Evolutionary conservation across 2,797 vertebrate species (phyloP), one percentile per base, ranked within the genome.

Genomic region (Toxotes lorentzi): DNA sequence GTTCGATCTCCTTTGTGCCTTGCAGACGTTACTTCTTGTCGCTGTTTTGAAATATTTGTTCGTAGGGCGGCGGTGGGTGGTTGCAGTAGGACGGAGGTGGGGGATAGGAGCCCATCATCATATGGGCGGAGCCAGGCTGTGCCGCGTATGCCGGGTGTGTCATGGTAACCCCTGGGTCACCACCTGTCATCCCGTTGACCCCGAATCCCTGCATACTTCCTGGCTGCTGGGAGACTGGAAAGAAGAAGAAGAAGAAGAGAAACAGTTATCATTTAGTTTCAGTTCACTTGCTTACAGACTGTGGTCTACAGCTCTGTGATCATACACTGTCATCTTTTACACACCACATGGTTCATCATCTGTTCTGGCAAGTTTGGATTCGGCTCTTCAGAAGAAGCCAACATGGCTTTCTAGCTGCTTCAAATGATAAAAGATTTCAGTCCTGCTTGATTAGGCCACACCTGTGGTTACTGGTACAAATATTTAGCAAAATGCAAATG

Each of bases 11-110:
- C n/a, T 59, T 8, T 19, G 56, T 45, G 34, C 40, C 35, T 56
- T 21, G 54, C 19, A 0, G 64, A 9, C 1, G 7, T 79, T 91
- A 95, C 92, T 90, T 93, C 88, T 92, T 93, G 78, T 97, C 97
- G n/a, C 91, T 92, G 86, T 94, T 95, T 83, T 96, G 97, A 88
- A 97, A 96, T 81, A 99, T 96, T 91, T 98, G 97, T 88, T 99
- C 97, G 0, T 99, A 99, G 0, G 97, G 94, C 0, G 98, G 98
- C 0, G 97, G 98, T 0, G 98, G 98, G 1, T 98, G 97, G 93
- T 96, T 99, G 95, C 96, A 98, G 92, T 99, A 99, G 67, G 97
- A 98, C 0, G 98, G 97, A 1, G 97, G 98, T 0, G 97, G 97
- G 0, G 97, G 97, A 51, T 97, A 99, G 73, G 95, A 83, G 0